A percentile compares a stretch with the other conserved stretches of the same genome.
phyloP scores from a whole-genome alignment of 2,797 vertebrate genomes.

The Chanos chanos region DNA sequence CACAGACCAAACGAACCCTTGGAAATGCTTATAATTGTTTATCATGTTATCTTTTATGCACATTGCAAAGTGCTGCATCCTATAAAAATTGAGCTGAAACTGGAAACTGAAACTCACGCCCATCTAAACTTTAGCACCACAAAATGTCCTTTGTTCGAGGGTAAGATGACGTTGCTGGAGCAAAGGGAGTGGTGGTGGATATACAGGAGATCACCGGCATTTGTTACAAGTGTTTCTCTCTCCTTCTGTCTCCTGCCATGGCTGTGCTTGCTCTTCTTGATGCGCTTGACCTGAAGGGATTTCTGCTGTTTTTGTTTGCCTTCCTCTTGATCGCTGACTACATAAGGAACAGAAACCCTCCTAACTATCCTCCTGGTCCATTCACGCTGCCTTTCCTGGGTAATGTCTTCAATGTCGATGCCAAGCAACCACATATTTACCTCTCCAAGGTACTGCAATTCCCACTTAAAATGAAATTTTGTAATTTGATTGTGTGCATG shows the following conservation, averaged over 20 bases:
- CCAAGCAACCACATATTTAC: slow-evolving; percentile 73
- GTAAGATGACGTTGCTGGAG: no score
- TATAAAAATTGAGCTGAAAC: no score
- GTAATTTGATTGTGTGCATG: no score
- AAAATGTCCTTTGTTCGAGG: no score
- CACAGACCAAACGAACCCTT: no score
- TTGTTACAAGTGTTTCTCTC: background rate
- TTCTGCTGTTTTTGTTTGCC: slow-evolving; percentile 53
- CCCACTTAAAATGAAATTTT: no score
- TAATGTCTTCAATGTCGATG: slow-evolving; percentile 72
- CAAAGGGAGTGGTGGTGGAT: background rate
- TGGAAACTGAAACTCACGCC: no score
- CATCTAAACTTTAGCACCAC: no score
- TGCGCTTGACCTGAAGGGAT: slow-evolving; percentile 39
- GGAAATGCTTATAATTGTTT: no score
- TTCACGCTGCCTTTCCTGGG: slow-evolving; percentile 73
- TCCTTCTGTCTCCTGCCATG: slow-evolving; percentile 7
- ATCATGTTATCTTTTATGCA: no score
- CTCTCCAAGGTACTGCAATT: slow-evolving; percentile 83
- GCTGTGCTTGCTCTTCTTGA: background rate
- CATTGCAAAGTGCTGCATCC: no score
- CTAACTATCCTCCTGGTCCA: slow-evolving; percentile 76
- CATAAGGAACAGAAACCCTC: slow-evolving; percentile 63
- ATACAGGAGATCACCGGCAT: background rate
- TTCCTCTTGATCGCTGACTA: slow-evolving; percentile 61